Base-by-base conservation (phyloP, 2,888 invertebrate species). In the Catocala sponsa region DNA sequence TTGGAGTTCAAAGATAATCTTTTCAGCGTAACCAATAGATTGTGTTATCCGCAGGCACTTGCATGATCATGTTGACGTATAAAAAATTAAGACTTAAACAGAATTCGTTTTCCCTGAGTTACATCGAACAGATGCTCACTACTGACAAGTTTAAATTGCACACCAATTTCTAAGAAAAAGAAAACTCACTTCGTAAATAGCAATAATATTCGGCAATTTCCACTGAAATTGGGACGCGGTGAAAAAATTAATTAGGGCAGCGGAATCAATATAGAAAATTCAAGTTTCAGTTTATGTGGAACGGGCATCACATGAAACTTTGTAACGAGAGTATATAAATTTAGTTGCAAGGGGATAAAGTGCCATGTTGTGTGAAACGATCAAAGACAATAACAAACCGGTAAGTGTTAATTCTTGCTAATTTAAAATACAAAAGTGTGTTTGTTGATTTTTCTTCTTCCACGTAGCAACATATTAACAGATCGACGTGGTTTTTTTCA, bases 301-400 rank as follows among this genome's bases (percentile, higher is more conserved):
- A 42, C 66, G 65, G 70, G 53, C 60, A 63, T 63, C 51, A 32
- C 48, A 48, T 47, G 42, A 53, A 68, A 59, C 55, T 63, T 57
- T 55, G 59, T 65, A 38, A 52, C 6, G 32, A 10, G 41, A 10
- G 9, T 38, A 41, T 38, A 6, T 46, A 13, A 13, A 6, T 46
- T 46, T 46, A 46, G 44, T 43, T 46, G 44, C 44, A 13, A 13
- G 44, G 5, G 44, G 7, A 15, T 46, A 46, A 10, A 52, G 32
- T 12, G 35, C 9, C 35, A 71, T 74, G 67, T 44, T 61, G 54
- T 63, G 63, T 46, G 79, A 78, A 53, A 55, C 76, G 42, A 68
- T 72, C 32, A 79, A 79, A 74, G 84, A 86, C 38, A 80, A 74
- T 54, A 72, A 76, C 54, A 72, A 76, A 47, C 58, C 73, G 74